Conservation (phyloP, 35 echinoderm and acorn worm species). For the Ophioderma brevispina region DNA sequence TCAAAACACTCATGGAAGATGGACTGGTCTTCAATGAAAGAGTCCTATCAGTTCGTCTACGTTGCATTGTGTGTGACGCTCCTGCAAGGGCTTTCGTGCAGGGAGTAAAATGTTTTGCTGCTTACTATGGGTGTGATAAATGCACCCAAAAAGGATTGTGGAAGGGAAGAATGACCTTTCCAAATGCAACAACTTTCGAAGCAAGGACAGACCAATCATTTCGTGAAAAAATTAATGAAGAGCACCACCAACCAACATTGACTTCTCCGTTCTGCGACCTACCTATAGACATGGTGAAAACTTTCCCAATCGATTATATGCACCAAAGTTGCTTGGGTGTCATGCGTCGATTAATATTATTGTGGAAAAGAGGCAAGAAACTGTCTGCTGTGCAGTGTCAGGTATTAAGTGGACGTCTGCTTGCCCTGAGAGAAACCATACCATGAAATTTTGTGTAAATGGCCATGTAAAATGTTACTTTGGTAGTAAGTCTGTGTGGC, state of each 20-base stretch:
- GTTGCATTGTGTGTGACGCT: conserved; percentile 47
- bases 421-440: too few species aligned
- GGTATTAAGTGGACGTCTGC: too few species aligned
- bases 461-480: too few species aligned
- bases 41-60: conserved; percentile 15
- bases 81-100: conserved; percentile 41
- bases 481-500: too few species aligned
- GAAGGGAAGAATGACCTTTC: conserved; percentile 75
- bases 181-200: conserved; percentile 20
- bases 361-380: conserved; percentile 73
- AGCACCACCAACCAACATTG: conserved; percentile 56
- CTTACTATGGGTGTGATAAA: conserved; percentile 65
- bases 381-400: neutral
- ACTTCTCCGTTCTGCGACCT: conserved; percentile 47
- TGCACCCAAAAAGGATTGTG: conserved; percentile 59
- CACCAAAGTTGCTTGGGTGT: conserved; percentile 72
- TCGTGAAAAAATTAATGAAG: conserved; percentile 28
- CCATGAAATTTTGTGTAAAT: too few species aligned
- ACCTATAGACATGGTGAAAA: conserved; percentile 54
- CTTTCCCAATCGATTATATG: conserved; percentile 66
- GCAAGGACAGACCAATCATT: conserved; percentile 65
- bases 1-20: conserved; percentile 17
- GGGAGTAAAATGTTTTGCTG: conserved; percentile 45
- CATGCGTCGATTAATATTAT: conserved; percentile 48
- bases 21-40: conserved; percentile 36